Evolutionary conservation across 1,140 invertebrate species (phyloP).

Genomic region (Sesamia nonagrioides): DNA sequence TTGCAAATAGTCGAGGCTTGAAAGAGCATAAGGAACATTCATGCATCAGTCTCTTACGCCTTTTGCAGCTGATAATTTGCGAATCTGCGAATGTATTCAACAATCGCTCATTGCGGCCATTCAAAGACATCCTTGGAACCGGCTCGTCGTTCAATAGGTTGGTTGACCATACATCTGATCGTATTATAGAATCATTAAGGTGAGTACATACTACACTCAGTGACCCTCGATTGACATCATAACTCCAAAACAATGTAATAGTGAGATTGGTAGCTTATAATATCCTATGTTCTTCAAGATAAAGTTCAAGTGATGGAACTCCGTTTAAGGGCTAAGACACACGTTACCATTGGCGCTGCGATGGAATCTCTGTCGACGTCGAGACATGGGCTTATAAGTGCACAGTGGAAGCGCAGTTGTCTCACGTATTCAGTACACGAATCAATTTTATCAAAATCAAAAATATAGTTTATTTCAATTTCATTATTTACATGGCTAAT

Average conservation of each 20-base stretch:
- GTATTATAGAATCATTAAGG: constrained; percentile 11
- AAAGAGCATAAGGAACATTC: background rate
- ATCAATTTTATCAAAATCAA: constrained; percentile 1
- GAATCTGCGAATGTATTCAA: background rate
- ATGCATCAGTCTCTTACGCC: background rate
- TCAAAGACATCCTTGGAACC: constrained; percentile 55
- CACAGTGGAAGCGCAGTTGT: background rate
- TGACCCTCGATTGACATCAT: constrained; percentile 20
- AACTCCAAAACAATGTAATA: constrained; percentile 10
- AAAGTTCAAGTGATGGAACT: constrained; percentile 5
- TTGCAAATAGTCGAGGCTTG: background rate
- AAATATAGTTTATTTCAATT: too few species aligned
- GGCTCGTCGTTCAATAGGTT: constrained; percentile 51
- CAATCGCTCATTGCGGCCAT: constrained; percentile 7
- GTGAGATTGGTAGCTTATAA: background rate
- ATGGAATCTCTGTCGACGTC: background rate
- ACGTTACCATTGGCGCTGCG: background rate
- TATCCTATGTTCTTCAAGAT: constrained; percentile 6
- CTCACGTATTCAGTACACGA: constrained; percentile 11
- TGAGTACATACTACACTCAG: constrained; percentile 5
- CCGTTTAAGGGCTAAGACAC: background rate
- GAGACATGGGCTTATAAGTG: background rate
- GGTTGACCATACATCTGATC: constrained; percentile 7
- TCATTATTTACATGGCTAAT: too few species aligned
- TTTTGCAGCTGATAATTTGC: background rate